phyloP scores from a whole-genome alignment of 2,888 invertebrate genomes.

The Lasioglossum marginatum region DNA sequence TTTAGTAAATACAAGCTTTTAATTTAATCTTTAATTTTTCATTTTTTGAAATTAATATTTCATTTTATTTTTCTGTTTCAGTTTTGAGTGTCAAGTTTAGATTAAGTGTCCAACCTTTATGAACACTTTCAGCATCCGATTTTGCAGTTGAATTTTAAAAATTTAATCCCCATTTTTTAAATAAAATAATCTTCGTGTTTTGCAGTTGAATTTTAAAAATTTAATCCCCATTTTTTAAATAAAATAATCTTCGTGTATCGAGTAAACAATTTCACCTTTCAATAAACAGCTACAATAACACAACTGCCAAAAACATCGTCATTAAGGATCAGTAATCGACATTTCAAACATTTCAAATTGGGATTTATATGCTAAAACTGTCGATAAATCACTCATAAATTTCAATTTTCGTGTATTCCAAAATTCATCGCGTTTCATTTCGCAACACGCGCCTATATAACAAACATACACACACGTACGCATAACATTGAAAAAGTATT shows the following conservation, averaged over 20 bases:
- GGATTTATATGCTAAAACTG: background rate
- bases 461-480: background rate
- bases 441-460: background rate
- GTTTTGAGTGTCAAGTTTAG: background rate
- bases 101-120: background rate
- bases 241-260: background rate
- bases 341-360: background rate
- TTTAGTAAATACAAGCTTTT: background rate
- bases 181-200: background rate
- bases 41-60: background rate
- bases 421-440: background rate
- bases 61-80: background rate
- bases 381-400: background rate
- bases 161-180: background rate
- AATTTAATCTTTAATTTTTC: background rate
- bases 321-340: slow-evolving; percentile 2
- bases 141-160: background rate
- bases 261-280: background rate
- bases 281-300: background rate
- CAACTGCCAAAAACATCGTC: background rate
- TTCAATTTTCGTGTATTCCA: slow-evolving; percentile 3
- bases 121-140: background rate
- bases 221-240: background rate
- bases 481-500: background rate
- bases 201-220: background rate